Conservation (phyloP, 2,797 vertebrate species). For the Anguilla pacifica region DNA sequence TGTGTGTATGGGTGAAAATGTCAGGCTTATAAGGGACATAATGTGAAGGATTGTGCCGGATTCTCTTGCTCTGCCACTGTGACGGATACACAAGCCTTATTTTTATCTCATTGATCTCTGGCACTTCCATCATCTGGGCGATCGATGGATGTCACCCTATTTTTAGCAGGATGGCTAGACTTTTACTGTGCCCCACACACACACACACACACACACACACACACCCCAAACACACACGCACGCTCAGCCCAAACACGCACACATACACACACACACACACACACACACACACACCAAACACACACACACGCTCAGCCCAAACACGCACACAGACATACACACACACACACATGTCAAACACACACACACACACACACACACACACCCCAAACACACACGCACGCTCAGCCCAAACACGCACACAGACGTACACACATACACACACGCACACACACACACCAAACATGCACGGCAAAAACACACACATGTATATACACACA, state of each 20-base stretch:
- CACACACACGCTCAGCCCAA: too few relatives aligned
- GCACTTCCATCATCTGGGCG: background rate
- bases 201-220: background rate
- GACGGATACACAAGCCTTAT: background rate
- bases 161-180: background rate
- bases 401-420: too few relatives aligned
- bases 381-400: too few relatives aligned
- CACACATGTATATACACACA: background rate
- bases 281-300: background rate
- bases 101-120: slow-evolving; percentile 1
- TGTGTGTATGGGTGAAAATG: background rate
- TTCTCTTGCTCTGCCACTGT: background rate
- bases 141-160: background rate
- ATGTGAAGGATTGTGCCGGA: too few relatives aligned
- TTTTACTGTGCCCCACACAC: background rate
- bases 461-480: background rate
- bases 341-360: too few relatives aligned
- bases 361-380: too few relatives aligned
- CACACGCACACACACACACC: background rate
- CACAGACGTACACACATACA: background rate
- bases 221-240: background rate
- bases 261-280: background rate
- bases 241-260: background rate
- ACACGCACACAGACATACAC: too few relatives aligned
- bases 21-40: too few relatives aligned